Evolutionary conservation across 2,113 vertebrate genomes (phyloP).

Genomic region (Axis porcinus): DNA sequence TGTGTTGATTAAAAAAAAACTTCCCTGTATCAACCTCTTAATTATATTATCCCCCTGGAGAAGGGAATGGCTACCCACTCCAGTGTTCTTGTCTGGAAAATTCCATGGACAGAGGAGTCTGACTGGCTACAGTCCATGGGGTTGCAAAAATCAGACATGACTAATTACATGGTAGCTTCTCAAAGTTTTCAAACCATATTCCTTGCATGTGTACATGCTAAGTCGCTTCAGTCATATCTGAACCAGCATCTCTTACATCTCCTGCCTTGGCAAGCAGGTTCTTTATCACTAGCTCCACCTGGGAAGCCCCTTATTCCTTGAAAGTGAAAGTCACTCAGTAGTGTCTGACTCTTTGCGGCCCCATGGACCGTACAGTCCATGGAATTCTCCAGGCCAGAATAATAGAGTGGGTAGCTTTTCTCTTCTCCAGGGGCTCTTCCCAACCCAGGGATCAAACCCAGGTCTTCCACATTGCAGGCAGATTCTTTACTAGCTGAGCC

Average conservation of each 20-base stretch:
- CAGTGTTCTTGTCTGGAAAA: neutral
- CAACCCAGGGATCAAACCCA: neutral
- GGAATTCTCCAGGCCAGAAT: neutral
- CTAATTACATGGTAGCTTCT: neutral
- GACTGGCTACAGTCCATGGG: neutral
- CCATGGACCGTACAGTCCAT: neutral
- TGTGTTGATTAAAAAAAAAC: neutral
- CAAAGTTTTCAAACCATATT: neutral
- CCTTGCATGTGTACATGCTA: neutral
- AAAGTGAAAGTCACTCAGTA: neutral
- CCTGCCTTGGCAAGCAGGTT: neutral
- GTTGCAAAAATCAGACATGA: neutral
- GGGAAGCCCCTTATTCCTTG: neutral
- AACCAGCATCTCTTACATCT: neutral
- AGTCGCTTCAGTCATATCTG: neutral
- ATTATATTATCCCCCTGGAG: neutral
- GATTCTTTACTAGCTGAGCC: neutral
- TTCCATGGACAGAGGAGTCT: neutral
- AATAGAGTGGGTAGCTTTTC: neutral
- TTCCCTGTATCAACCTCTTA: neutral
- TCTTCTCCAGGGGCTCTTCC: neutral
- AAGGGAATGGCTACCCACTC: neutral
- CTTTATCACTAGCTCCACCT: neutral
- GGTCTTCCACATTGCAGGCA: neutral
- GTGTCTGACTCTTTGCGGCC: fast-evolving